Conservation (phyloP, 2,113 vertebrate species). For the Anoplopoma fimbria region DNA sequence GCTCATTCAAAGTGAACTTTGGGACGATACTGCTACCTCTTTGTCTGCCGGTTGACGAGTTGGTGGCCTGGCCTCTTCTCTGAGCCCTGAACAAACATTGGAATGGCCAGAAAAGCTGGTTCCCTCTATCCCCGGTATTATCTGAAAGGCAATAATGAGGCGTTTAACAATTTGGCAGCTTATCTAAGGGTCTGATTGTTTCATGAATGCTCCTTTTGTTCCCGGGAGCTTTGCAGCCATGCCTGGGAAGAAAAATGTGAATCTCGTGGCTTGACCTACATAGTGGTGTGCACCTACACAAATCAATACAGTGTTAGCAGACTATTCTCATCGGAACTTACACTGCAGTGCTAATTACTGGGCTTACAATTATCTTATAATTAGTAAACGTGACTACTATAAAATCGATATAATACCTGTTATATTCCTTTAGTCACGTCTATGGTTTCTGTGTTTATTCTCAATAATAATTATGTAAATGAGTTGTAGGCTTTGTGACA, state of each 20-base stretch:
- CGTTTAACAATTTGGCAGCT: conserved; percentile 66
- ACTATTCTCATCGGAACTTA: not conserved
- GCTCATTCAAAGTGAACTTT: conserved; percentile 6
- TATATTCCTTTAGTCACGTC: not conserved
- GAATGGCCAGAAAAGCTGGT: conserved; percentile 65
- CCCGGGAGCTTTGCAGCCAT: conserved; percentile 24
- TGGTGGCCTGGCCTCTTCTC: conserved; percentile 56
- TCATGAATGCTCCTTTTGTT: conserved; percentile 71
- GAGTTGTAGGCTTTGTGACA: not conserved
- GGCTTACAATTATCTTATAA: not conserved
- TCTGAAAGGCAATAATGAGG: conserved; percentile 76
- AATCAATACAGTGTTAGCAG: not conserved
- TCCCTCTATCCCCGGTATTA: conserved; percentile 56
- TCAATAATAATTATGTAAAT: not conserved
- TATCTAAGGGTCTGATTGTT: conserved; percentile 50
- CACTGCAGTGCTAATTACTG: not conserved
- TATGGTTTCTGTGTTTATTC: not conserved
- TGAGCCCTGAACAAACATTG: conserved; percentile 66
- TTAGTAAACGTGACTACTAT: not conserved
- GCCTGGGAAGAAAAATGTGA: conserved; percentile 52
- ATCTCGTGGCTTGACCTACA: conserved; percentile 60
- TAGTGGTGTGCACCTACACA: not conserved
- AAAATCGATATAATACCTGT: not conserved
- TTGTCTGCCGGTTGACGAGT: conserved; percentile 50
- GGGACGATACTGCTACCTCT: conserved; percentile 64